Evolutionary conservation across 2,888 invertebrate genomes (phyloP).

Genomic region (Apodemia duryi): DNA sequence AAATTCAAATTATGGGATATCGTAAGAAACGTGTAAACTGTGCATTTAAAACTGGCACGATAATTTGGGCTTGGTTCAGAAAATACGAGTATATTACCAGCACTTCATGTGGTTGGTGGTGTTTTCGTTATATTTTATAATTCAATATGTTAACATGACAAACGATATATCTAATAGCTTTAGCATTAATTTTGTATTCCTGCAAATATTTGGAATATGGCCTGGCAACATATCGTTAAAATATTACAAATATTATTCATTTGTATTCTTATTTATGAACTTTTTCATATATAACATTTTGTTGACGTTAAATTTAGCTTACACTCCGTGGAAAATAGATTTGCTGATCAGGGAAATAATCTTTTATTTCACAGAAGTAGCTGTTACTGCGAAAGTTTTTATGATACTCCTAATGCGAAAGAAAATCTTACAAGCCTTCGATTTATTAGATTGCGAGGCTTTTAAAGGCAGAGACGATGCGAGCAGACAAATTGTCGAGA

Average conservation of each 20-base stretch:
- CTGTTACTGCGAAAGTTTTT: conserved; percentile 42
- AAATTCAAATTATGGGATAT: no score
- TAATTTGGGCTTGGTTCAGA: neutral
- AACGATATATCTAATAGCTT: conserved; percentile 42
- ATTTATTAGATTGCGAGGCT: conserved; percentile 48
- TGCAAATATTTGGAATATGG: conserved; percentile 56
- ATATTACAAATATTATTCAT: conserved; percentile 51
- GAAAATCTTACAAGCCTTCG: conserved; percentile 44
- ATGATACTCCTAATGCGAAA: conserved; percentile 48
- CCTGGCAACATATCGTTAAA: conserved; percentile 38
- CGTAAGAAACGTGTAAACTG: neutral
- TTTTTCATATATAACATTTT: conserved; percentile 46
- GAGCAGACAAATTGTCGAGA: conserved; percentile 39
- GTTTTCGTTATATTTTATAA: neutral
- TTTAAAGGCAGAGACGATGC: conserved; percentile 44
- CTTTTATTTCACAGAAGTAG: conserved; percentile 38
- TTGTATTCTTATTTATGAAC: conserved; percentile 41
- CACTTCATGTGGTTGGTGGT: neutral
- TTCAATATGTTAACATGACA: conserved; percentile 28
- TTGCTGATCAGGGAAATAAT: conserved; percentile 51
- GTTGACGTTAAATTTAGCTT: conserved; percentile 50
- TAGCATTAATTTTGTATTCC: conserved; percentile 41
- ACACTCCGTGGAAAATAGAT: conserved; percentile 52
- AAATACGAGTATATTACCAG: neutral
- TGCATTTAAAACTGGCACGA: neutral